Percentiles rank a stretch among this genome's conserved stretches.
phyloP scores from a whole-genome alignment of 2,113 vertebrate genomes.

The Megaceryle torquata region DNA sequence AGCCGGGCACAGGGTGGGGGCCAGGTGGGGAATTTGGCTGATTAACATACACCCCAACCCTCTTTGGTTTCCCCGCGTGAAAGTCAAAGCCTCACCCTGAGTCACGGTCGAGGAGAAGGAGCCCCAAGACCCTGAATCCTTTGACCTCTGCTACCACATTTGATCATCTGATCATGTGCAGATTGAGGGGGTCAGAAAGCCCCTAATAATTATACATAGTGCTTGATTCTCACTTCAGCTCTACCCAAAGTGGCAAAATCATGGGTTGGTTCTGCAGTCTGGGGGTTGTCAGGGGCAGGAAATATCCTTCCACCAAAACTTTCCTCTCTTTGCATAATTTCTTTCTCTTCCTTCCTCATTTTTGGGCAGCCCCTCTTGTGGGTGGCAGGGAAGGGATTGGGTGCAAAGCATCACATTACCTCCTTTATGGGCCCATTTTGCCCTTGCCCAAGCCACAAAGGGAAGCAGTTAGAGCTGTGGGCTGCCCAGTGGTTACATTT shows the following conservation, averaged over 20 bases:
- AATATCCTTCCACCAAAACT: neutral
- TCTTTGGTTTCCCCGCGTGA: accelerated
- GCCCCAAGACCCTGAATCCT: neutral
- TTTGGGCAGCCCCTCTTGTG: neutral
- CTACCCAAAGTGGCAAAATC: neutral
- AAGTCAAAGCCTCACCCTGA: neutral
- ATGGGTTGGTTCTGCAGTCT: neutral
- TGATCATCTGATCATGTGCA: accelerated
- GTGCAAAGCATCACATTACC: neutral
- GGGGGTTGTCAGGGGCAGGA: neutral
- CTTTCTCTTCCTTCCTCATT: slow-evolving; percentile 19
- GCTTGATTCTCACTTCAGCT: accelerated
- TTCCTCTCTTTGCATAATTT: neutral
- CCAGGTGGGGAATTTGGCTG: neutral
- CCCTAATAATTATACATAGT: accelerated
- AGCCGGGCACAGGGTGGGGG: neutral
- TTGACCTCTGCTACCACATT: neutral
- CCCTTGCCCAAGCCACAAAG: slow-evolving; percentile 14
- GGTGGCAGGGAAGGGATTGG: neutral
- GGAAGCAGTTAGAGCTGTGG: slow-evolving; percentile 47
- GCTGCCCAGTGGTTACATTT: slow-evolving; percentile 38
- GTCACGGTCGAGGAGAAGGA: neutral
- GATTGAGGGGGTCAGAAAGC: neutral
- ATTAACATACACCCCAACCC: neutral
- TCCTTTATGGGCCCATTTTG: neutral